Evolutionary conservation across 2,888 invertebrate genomes (phyloP).

Genomic region (Lithophane ornitopus): DNA sequence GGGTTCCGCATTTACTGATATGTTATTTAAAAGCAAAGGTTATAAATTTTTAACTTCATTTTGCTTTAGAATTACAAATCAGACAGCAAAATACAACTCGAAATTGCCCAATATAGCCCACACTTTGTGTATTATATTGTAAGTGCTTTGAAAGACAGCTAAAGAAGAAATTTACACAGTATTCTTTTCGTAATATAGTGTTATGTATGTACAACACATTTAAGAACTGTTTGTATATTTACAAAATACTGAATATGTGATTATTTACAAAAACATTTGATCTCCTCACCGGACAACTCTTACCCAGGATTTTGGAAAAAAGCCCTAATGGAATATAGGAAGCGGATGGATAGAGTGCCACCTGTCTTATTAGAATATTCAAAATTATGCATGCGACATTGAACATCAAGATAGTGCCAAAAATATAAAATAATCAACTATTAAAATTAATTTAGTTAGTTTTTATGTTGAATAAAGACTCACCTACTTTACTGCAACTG

Average conservation of each 20-base stretch:
- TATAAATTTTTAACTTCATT: not conserved
- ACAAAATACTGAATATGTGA: not conserved
- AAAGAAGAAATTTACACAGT: not conserved
- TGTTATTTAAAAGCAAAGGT: not conserved
- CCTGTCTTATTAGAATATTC: not conserved
- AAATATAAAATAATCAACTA: not conserved
- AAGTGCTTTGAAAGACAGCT: not conserved
- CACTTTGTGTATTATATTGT: not conserved
- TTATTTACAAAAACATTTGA: slow-evolving; percentile 27
- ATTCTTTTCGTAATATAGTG: not conserved
- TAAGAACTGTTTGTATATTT: not conserved
- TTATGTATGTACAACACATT: not conserved
- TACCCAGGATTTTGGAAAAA: slow-evolving; percentile 46
- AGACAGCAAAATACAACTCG: not conserved
- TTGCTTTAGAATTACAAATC: not conserved
- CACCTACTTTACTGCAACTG: slow-evolving; percentile 5
- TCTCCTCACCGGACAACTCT: slow-evolving; percentile 48
- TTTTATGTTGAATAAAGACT: not conserved
- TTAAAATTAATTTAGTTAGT: not conserved
- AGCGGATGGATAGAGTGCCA: slow-evolving; percentile 23
- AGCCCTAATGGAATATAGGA: slow-evolving; percentile 29
- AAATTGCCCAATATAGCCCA: not conserved
- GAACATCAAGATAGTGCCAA: not conserved
- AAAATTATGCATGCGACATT: slow-evolving; percentile 29
- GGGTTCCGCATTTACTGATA: not conserved